Conservation (phyloP, 2,888 invertebrate genomes). For the Leptothorax acervorum region DNA sequence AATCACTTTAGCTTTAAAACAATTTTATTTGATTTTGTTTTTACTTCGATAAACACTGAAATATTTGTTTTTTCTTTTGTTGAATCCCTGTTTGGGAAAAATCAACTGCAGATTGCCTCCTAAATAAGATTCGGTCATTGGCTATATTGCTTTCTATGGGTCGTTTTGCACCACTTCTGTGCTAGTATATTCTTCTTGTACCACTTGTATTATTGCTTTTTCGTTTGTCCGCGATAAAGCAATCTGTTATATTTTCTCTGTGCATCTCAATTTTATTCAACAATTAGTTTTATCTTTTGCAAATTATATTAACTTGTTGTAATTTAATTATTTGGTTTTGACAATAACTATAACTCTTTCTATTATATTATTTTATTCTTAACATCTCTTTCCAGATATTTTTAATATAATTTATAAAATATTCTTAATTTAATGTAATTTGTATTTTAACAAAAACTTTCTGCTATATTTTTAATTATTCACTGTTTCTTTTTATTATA, state of each 20-base stretch:
- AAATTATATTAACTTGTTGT: neutral
- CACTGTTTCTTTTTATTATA: neutral
- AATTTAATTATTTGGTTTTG: neutral
- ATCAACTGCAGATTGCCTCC: slow-evolving; percentile 33
- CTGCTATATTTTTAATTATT: slow-evolving; percentile 9
- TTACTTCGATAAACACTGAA: neutral
- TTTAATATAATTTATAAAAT: neutral
- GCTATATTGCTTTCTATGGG: slow-evolving; percentile 38
- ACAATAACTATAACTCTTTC: slow-evolving; percentile 14
- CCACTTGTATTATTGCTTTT: neutral
- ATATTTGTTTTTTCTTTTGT: neutral
- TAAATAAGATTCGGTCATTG: slow-evolving; percentile 19
- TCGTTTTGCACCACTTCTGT: slow-evolving; percentile 6
- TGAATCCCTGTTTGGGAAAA: slow-evolving; percentile 5
- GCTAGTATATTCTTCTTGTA: slow-evolving; percentile 4
- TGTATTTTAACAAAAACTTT: neutral
- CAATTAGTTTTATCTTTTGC: neutral
- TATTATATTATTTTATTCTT: neutral
- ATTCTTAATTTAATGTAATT: neutral
- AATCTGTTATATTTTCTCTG: neutral
- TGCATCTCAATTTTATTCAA: neutral
- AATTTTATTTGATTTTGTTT: neutral
- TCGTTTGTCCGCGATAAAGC: slow-evolving; percentile 10
- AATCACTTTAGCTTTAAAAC: neutral
- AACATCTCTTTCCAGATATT: neutral